Evolutionary conservation across 2,888 invertebrate species (phyloP), one percentile per base, ranked within the genome.

Genomic region (Argyresthia goedartella): DNA sequence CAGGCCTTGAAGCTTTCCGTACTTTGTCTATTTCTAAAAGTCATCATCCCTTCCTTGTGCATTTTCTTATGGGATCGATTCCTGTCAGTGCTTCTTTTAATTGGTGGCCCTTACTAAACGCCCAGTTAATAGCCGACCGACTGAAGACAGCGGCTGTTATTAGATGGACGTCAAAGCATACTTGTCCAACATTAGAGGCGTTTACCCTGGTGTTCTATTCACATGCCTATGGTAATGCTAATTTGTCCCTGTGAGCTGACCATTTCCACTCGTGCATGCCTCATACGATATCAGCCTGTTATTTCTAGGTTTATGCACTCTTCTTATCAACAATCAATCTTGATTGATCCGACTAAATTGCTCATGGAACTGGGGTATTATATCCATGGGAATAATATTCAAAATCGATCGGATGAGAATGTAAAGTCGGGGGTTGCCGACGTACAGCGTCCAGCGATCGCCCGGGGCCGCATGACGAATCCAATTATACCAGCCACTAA

Each of bases 401-500:
- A 25, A 25, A 4, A 4, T 25, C 25, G 25, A 25, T 25, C 25
- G 25, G 25, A 4, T 25, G 3, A 25, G 25, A 25, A 25, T 4
- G 25, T 25, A 25, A 6, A 25, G 25, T 16, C n/a, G 10, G 41
- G 8, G 8, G 50, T 33, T 44, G 45, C 13, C 34, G 45, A 36
- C 14, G 16, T n/a, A 11, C 46, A 52, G 53, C 51, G 55, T 54
- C 56, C 51, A 47, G 56, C 58, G 33, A 53, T 58, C 59, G 69
- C 71, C 66, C 57, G 67, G 55, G 73, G 77, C 73, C 55, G 64
- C 68, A 79, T 79, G 78, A 80, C 75, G 75, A 76, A 76, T 76
- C 78, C 77, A 82, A 85, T 84, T 78, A n/a, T n/a, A 81, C 76
- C 73, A 75, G 62, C 25, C 69, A 75, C 74, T 76, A 79, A 81